Conservation (phyloP, 2,113 vertebrate species). For the Eulemur rufifrons region DNA sequence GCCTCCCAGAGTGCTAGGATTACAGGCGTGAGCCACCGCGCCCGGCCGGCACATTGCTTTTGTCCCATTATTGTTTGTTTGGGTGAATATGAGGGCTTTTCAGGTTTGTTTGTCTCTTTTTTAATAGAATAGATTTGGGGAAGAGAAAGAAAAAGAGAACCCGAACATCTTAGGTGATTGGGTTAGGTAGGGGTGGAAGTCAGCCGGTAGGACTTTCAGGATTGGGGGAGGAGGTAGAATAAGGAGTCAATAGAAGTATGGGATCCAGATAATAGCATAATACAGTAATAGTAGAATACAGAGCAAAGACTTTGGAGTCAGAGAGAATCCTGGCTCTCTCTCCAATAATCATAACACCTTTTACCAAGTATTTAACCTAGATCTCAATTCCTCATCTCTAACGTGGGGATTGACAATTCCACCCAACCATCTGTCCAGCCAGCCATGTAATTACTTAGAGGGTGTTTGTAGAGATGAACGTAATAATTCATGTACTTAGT, state of each 20-base stretch:
- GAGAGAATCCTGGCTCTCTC: background rate
- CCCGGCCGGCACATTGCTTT: background rate
- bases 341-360: background rate
- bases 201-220: background rate
- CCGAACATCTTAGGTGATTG: background rate
- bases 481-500: background rate
- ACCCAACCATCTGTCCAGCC: background rate
- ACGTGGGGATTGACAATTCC: background rate
- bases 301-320: background rate
- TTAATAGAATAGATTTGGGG: background rate
- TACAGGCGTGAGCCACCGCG: too few relatives aligned
- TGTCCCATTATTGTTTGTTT: background rate
- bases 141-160: conserved; percentile 8
- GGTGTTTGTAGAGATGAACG: background rate
- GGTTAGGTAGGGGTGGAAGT: background rate
- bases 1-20: too few relatives aligned
- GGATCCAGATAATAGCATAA: background rate
- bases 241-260: background rate
- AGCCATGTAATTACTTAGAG: background rate
- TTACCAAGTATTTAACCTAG: background rate
- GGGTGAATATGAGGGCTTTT: background rate
- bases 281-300: background rate
- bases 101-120: background rate
- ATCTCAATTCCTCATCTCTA: background rate
- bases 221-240: background rate